phyloP scores from a whole-genome alignment of 1,140 invertebrate species.

The Diorhabda carinulata region DNA sequence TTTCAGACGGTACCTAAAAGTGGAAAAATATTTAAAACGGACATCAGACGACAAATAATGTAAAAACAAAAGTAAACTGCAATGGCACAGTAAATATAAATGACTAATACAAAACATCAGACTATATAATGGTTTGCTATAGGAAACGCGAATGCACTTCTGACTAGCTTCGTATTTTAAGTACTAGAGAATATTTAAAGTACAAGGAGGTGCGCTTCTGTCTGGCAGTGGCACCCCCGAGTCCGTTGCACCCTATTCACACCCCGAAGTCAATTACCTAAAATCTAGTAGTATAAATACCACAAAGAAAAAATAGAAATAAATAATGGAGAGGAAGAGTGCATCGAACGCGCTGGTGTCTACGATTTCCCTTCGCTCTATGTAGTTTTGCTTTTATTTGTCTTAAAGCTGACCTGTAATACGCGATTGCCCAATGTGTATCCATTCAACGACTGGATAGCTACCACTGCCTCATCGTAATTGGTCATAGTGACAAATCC shows the following conservation, averaged over 20 bases:
- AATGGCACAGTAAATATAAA: constrained; percentile 43
- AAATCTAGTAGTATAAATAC: constrained; percentile 12
- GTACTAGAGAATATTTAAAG: constrained; percentile 40
- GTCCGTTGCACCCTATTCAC: constrained; percentile 26
- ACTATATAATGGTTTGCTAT: constrained; percentile 42
- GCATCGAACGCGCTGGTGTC: constrained; percentile 31
- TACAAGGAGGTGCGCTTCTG: constrained; percentile 27
- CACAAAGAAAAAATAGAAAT: constrained; percentile 30
- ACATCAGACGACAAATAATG: background rate
- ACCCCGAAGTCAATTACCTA: constrained; percentile 32
- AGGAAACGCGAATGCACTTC: constrained; percentile 46
- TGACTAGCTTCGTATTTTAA: constrained; percentile 49
- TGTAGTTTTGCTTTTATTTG: constrained; percentile 87
- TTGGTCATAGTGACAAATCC: constrained; percentile 99
- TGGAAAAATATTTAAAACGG: constrained; percentile 1
- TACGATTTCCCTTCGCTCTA: constrained; percentile 50
- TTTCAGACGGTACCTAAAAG: background rate
- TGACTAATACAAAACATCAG: constrained; percentile 31
- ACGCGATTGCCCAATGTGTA: constrained; percentile 96
- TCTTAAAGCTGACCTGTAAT: constrained; percentile 98
- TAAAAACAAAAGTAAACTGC: constrained; percentile 16
- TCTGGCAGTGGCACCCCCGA: constrained; percentile 19
- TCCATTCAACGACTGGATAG: constrained; percentile 96
- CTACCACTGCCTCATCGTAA: constrained; percentile 96
- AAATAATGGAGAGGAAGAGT: constrained; percentile 27